Percentiles rank a stretch among this genome's conserved stretches.
Evolutionary conservation across 1,140 invertebrate species (phyloP).

Genomic region (Cotesia glomerata): DNA sequence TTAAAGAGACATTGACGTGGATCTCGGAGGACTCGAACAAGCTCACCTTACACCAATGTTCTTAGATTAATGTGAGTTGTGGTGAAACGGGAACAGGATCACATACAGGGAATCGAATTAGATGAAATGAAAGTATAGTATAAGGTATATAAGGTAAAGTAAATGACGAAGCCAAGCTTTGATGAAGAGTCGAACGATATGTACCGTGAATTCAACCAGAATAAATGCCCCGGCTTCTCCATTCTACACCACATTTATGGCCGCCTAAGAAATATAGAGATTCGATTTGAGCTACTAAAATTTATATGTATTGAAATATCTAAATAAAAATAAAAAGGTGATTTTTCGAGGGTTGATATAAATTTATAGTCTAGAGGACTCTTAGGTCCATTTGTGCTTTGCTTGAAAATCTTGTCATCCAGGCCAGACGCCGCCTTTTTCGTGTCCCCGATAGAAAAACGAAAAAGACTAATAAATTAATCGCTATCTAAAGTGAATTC

Average conservation of each 20-base stretch:
- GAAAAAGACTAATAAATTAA: background rate
- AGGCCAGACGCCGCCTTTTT: background rate
- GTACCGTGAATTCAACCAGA: constrained; percentile 24
- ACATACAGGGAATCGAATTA: no score
- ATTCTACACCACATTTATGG: constrained; percentile 11
- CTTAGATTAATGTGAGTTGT: no score
- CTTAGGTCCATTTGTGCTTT: background rate
- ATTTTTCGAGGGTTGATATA: background rate
- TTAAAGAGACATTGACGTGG: no score
- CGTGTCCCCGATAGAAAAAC: background rate
- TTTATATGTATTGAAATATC: background rate
- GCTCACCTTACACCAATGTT: no score
- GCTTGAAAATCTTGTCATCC: background rate
- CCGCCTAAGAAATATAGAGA: constrained; percentile 35
- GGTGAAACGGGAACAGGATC: no score
- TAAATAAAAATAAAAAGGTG: background rate
- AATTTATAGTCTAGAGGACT: no score
- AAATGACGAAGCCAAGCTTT: constrained; percentile 11
- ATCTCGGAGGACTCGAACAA: no score
- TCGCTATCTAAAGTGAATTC: no score
- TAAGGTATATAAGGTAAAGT: background rate
- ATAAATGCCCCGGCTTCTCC: constrained; percentile 13
- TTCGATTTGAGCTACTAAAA: constrained; percentile 28
- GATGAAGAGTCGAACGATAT: constrained; percentile 28
- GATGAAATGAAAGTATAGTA: background rate